Evolutionary conservation across 2,888 invertebrate species (phyloP), one percentile per base, ranked within the genome.

Genomic region (Xestia xanthographa): DNA sequence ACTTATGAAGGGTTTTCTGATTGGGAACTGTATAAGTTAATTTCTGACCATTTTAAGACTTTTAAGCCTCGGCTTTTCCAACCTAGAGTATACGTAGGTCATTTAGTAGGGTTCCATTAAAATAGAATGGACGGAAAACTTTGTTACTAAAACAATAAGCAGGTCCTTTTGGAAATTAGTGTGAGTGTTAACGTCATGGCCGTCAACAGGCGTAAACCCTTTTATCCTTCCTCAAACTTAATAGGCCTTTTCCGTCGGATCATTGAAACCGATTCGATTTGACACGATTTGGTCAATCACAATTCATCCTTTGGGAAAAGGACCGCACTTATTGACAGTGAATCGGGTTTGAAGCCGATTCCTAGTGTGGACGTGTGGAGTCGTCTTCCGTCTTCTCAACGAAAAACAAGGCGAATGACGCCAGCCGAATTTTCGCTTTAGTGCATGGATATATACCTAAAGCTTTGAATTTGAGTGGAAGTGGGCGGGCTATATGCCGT

Each of bases 241-340:
- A 65, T 68, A 56, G 43, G 14, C 9, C 17, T 29, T 71, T 80
- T 76, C 56, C 56, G 62, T 53, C 41, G 12, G 48, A 43, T 26
- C 58, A 45, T 53, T 58, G 53, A 81, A 14, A 48, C 14, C 38
- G 17, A 56, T 62, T 72, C 58, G 62, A 62, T 45, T 34, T 34
- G 29, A 58, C 38, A 48, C n/a, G 20, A 45, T 29, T 53, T 26
- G 8, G 29, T 63, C 29, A 50, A 22, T 58, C 56, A 29, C n/a
- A 38, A 50, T 41, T 11, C n/a, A 38, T 71, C n/a, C 20, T 67
- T 26, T 0, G 63, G 4, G 17, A 0, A 41, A 29, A 8, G n/a
- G 34, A 41, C 41, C n/a, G 41, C 8, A n/a, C 8, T 63, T 41
- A n/a, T 3, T n/a, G n/a, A 63, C 8, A n/a, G 4, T 17, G 20